phyloP scores from a whole-genome alignment of 2,888 invertebrate species.

The Urechis unicinctus region DNA sequence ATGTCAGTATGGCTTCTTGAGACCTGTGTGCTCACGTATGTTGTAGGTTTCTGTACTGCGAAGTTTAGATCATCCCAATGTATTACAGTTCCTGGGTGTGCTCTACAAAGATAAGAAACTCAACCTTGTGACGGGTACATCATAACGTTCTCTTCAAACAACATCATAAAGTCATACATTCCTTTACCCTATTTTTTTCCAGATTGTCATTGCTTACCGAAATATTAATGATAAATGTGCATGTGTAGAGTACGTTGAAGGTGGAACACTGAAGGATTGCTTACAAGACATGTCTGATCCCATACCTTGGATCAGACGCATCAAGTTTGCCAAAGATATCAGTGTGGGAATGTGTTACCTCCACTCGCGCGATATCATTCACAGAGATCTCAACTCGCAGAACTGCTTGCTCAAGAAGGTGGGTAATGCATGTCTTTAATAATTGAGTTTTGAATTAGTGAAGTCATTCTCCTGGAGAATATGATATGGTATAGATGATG shows the following conservation, averaged over 20 bases:
- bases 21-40: not conserved
- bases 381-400: conserved; percentile 89
- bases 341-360: conserved; percentile 84
- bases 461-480: not conserved
- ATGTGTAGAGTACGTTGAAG: conserved; percentile 71
- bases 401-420: conserved; percentile 86
- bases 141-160: not conserved
- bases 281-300: conserved; percentile 67
- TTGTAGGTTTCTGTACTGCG: conserved; percentile 75
- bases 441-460: not conserved
- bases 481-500: not conserved
- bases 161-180: not conserved
- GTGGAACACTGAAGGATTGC: conserved; percentile 80
- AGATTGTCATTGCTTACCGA: not conserved
- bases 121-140: conserved; percentile 71
- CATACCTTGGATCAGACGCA: conserved; percentile 73
- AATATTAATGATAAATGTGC: not conserved
- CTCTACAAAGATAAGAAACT: conserved; percentile 85
- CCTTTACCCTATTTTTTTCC: not conserved
- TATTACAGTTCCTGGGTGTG: conserved; percentile 84
- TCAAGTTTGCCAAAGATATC: conserved; percentile 83
- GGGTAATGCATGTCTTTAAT: conserved; percentile 20
- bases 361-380: conserved; percentile 90
- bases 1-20: not conserved
- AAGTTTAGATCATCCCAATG: conserved; percentile 81